Evolutionary conservation across 2,888 invertebrate genomes (phyloP).

Genomic region (Limnephilus lunatus): DNA sequence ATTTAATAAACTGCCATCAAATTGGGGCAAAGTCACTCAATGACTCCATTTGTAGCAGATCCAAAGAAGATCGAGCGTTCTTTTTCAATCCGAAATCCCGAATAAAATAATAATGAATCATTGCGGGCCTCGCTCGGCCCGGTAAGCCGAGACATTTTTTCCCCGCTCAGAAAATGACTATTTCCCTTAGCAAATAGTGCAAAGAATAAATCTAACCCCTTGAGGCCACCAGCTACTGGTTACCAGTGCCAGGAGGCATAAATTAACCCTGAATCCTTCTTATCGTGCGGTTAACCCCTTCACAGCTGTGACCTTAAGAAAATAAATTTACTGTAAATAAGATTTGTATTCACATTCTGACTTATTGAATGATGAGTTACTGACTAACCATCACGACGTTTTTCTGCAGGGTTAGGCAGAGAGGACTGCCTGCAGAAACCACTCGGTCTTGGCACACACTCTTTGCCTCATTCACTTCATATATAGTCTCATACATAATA

Average conservation of each 20-base stretch:
- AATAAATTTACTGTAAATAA: neutral
- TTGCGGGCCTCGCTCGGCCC: no score
- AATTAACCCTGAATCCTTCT: conserved; percentile 38
- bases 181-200: conserved; percentile 2
- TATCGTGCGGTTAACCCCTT: neutral
- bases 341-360: neutral
- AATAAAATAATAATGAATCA: neutral
- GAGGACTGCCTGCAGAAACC: no score
- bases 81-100: neutral
- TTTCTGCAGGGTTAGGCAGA: no score
- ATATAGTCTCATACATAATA: no score
- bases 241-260: conserved; percentile 16
- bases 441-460: no score
- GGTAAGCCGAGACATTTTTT: neutral
- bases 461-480: no score
- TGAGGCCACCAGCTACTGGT: neutral
- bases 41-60: neutral
- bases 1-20: neutral
- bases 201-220: conserved; percentile 3
- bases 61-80: neutral
- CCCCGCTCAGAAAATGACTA: conserved; percentile 2
- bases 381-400: no score
- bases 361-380: neutral
- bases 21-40: neutral
- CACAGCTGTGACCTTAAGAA: neutral